phyloP scores from a whole-genome alignment of 2,797 vertebrate genomes.

The Capromys pilorides region DNA sequence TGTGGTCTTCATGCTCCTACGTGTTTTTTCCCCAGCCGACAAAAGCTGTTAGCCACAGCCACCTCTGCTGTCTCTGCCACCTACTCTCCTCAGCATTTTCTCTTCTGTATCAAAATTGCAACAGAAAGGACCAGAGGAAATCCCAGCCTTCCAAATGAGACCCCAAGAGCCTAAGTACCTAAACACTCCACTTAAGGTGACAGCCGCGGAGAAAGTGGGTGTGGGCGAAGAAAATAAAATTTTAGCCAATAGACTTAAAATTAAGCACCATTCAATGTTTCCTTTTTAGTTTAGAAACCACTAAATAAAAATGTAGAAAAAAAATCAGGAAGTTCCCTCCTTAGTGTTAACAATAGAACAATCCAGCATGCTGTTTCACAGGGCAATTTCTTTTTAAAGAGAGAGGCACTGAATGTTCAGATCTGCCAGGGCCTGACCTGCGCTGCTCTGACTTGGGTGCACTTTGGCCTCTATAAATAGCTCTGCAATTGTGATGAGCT shows the following conservation, averaged over 20 bases:
- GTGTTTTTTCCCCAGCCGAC: background rate
- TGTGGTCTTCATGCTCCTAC: background rate
- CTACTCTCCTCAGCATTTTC: conserved; percentile 24
- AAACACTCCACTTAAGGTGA: background rate
- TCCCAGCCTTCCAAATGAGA: conserved; percentile 14
- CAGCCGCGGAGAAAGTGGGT: conserved; percentile 16
- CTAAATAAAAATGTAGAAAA: conserved; percentile 73
- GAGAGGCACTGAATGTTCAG: conserved; percentile 74
- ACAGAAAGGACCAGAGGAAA: conserved; percentile 56
- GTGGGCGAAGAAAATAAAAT: conserved; percentile 54
- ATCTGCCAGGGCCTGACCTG: background rate
- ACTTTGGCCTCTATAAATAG: conserved; percentile 71
- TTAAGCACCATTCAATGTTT: conserved; percentile 66
- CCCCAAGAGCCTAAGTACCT: conserved; percentile 29
- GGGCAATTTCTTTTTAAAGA: conserved; percentile 70
- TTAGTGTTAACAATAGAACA: conserved; percentile 81
- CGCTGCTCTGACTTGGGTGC: conserved; percentile 17
- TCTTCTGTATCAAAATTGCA: background rate
- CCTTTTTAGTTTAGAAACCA: conserved; percentile 76
- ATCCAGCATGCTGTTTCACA: conserved; percentile 63
- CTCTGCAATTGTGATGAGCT: conserved; percentile 31
- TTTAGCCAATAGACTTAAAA: conserved; percentile 45
- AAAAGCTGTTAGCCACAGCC: background rate
- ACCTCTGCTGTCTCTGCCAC: background rate
- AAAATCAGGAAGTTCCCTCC: conserved; percentile 82